Percentiles rank a stretch among this genome's conserved stretches.
Evolutionary conservation across 2,888 invertebrate genomes (phyloP).

Genomic region (Clistopyga incitator): DNA sequence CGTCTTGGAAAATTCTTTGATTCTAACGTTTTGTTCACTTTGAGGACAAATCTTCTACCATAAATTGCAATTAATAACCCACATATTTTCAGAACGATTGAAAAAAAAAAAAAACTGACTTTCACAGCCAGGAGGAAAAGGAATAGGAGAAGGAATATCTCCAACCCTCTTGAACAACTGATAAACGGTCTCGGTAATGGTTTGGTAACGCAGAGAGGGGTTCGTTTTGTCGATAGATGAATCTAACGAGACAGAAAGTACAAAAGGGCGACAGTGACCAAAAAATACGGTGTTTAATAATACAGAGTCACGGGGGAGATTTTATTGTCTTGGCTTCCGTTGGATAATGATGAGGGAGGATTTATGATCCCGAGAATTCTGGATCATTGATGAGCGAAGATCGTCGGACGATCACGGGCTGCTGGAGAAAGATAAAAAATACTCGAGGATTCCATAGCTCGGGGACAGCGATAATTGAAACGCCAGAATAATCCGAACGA

Average conservation of each 20-base stretch:
- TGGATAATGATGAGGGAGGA: slow-evolving; percentile 46
- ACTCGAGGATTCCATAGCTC: background rate
- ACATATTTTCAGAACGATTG: too few relatives aligned
- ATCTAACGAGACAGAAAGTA: slow-evolving; percentile 37
- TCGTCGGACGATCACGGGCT: background rate
- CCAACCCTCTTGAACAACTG: too few relatives aligned
- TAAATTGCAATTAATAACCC: too few relatives aligned
- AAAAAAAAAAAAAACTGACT: too few relatives aligned
- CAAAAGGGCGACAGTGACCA: background rate
- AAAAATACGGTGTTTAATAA: slow-evolving; percentile 35
- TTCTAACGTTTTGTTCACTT: too few relatives aligned
- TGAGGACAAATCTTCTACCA: too few relatives aligned
- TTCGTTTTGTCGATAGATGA: slow-evolving; percentile 5
- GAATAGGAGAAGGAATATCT: too few relatives aligned
- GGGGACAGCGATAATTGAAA: slow-evolving; percentile 63
- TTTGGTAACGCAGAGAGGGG: background rate
- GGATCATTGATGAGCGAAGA: slow-evolving; percentile 37
- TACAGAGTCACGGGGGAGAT: slow-evolving; percentile 33
- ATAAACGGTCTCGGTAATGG: background rate
- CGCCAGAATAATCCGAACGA: slow-evolving; percentile 61
- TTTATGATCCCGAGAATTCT: slow-evolving; percentile 25
- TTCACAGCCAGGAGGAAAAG: too few relatives aligned
- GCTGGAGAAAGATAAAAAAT: slow-evolving; percentile 13
- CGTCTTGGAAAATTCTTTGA: too few relatives aligned
- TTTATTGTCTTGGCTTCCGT: slow-evolving; percentile 53